These are phyloP conservation scores for Drosophila stalkeri DNA, from an alignment of 2,888 invertebrate genomes.

Conservation along the genomic window DNA sequence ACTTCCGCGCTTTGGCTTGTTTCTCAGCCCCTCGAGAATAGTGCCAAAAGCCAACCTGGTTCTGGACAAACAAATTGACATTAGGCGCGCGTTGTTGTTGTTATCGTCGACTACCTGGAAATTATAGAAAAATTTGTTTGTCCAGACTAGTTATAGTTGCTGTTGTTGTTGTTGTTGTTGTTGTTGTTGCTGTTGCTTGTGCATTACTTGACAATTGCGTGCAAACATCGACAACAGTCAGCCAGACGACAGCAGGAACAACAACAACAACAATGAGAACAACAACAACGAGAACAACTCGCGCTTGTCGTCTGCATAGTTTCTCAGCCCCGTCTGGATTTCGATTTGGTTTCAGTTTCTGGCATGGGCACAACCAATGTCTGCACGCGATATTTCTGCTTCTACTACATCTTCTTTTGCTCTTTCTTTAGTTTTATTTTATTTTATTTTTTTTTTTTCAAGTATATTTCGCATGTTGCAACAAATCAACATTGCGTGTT, in stretches of 20 bases:
- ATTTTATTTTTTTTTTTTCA: conserved; percentile 43
- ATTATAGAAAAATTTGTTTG: conserved; percentile 79
- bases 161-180: conserved; percentile 25
- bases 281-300: conserved; percentile 5
- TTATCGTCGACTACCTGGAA: conserved; percentile 51
- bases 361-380: conserved; percentile 52
- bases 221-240: conserved; percentile 63
- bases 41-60: conserved; percentile 12
- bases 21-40: background rate
- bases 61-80: conserved; percentile 73
- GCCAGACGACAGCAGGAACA: conserved; percentile 39
- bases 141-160: conserved; percentile 65
- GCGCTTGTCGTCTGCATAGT: conserved; percentile 67
- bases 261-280: conserved; percentile 33
- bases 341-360: conserved; percentile 52
- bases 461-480: conserved; percentile 66
- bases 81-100: conserved; percentile 66
- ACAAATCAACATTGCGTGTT: conserved; percentile 55
- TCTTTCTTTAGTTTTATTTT: background rate
- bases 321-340: conserved; percentile 67
- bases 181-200: conserved; percentile 34
- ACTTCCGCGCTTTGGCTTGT: conserved; percentile 57
- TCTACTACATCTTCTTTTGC: background rate
- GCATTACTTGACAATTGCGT: conserved; percentile 80
- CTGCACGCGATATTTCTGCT: conserved; percentile 71